These are phyloP conservation scores for Calycopis cecrops DNA, from an alignment of 1,140 invertebrate genomes.

Conservation along the genomic window DNA sequence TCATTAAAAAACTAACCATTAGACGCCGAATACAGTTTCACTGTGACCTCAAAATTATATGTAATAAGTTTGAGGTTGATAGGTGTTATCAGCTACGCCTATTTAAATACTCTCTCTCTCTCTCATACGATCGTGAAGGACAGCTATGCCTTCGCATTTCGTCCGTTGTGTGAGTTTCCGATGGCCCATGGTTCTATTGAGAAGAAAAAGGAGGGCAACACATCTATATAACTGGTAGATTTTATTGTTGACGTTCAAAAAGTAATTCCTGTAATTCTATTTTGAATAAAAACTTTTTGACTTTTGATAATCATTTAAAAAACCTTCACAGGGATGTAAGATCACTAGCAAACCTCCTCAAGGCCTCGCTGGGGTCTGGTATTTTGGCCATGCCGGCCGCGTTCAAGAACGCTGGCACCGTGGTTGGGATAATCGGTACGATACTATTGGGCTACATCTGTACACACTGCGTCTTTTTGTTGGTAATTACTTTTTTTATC, in stretches of 20 bases:
- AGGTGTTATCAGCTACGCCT: too few relatives aligned
- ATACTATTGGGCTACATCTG: constrained; percentile 85
- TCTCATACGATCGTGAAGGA: too few relatives aligned
- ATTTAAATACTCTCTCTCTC: too few relatives aligned
- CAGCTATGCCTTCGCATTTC: too few relatives aligned
- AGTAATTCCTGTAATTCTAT: too few relatives aligned
- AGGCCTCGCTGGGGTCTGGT: constrained; percentile 91
- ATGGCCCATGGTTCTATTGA: too few relatives aligned
- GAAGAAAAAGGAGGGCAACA: too few relatives aligned
- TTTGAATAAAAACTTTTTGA: background rate
- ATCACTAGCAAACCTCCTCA: constrained; percentile 86
- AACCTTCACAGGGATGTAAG: constrained; percentile 78
- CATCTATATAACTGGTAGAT: background rate
- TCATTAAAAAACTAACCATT: too few relatives aligned
- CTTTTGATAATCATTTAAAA: constrained; percentile 4
- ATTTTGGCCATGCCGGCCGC: constrained; percentile 92
- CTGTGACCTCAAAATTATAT: too few relatives aligned
- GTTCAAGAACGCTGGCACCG: constrained; percentile 86
- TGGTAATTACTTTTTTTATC: constrained; percentile 75
- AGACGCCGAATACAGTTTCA: too few relatives aligned
- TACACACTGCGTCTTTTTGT: constrained; percentile 87
- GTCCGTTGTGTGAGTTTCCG: too few relatives aligned
- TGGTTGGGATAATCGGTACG: constrained; percentile 83
- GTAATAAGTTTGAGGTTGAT: too few relatives aligned
- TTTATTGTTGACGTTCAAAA: background rate